Conservation (phyloP, 2,888 invertebrate species). For the Anoplius nigerrimus region DNA sequence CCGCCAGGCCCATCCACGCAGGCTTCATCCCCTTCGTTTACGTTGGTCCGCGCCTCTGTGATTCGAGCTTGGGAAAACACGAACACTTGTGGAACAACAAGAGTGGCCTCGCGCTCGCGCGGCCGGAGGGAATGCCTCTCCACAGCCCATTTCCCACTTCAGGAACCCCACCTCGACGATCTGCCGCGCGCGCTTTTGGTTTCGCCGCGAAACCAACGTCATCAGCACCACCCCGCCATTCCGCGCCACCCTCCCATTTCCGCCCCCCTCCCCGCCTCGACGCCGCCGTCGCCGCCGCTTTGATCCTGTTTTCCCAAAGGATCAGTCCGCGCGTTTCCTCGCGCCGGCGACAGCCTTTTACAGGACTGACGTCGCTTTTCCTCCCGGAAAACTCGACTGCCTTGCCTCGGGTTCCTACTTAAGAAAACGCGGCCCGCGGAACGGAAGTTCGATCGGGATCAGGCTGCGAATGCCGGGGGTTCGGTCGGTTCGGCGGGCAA, state of each 20-base stretch:
- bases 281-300: neutral
- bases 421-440: too few relatives aligned
- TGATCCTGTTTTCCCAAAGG: constrained; percentile 13
- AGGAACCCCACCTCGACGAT: neutral
- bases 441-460: too few relatives aligned
- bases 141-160: neutral
- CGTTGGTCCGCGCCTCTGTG: too few relatives aligned
- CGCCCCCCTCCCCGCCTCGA: too few relatives aligned
- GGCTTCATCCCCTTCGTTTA: too few relatives aligned
- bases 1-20: too few relatives aligned
- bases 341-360: neutral
- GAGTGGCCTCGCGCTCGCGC: neutral
- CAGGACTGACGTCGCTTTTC: too few relatives aligned
- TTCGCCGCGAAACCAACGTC: neutral
- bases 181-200: neutral
- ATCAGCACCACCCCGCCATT: neutral
- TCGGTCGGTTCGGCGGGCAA: too few relatives aligned
- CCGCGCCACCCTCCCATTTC: too few relatives aligned
- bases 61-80: constrained; percentile 1
- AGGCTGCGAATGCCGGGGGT: too few relatives aligned
- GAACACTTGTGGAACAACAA: neutral
- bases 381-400: too few relatives aligned
- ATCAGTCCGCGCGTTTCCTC: constrained; percentile 1
- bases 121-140: neutral
- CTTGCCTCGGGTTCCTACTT: too few relatives aligned